Base-by-base conservation (phyloP, 2,797 vertebrate species). In the Peromyscus attwateri region DNA sequence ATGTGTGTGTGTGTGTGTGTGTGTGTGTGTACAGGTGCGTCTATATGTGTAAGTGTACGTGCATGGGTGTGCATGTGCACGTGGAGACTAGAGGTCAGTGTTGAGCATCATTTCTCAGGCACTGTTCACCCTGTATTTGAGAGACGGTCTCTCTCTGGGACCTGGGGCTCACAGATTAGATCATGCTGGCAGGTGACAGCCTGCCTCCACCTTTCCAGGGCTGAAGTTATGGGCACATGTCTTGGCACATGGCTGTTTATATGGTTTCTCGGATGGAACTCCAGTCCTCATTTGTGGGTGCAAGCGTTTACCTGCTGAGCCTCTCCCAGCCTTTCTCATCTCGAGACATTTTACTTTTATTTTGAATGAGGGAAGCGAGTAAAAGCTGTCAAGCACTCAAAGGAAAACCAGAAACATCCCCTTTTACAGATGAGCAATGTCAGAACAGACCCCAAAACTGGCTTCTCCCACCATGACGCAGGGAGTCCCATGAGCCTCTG, bases 401-500 rank as follows among this genome's bases (percentile, higher is more conserved):
- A 94, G 21, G 66, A 73, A 34, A 52, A 9, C 16, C 10, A 11
- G n/a, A 70, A 94, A 68, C 10, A 57, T 29, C 19, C 3, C 49
- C 13, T 14, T 10, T 0, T 3, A 49, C 13, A 40, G 43, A n/a
- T 80, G 21, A 43, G 62, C 64, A 68, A 55, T 34, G 37, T 6
- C 29, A 25, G 71, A 31, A 66, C 1, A 60, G 68, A 64, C 11
- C 17, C 16, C 55, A 27, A 19, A 68, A 12, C 12, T 10, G 10
- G 57, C 40, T 60, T 79, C 29, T 52, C 17, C 37, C 31, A 0
- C 37, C 0, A 4, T 19, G 49, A 66, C 8, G 10, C 6, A 4
- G 66, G 43, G 43, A 6, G 55, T 43, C 31, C 21, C 17, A 0
- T 0, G 23, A 43, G 49, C 11, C 8, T 34, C 17, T 6, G 2